Evolutionary conservation across 1,140 invertebrate genomes (phyloP).

Genomic region (Lamellibrachia luymesi): DNA sequence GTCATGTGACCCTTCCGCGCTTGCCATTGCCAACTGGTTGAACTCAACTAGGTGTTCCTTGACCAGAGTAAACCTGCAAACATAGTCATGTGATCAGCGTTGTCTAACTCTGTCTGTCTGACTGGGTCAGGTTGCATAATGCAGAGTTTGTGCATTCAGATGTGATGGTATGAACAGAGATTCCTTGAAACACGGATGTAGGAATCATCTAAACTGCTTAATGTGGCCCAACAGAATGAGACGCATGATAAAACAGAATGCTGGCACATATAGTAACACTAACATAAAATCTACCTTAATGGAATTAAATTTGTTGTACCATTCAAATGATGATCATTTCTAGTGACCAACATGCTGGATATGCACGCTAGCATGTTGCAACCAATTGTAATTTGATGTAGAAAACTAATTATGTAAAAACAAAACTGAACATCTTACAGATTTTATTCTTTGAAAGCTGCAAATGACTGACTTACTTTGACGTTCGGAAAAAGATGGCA

Average conservation of each 20-base stretch:
- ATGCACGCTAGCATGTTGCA: not conserved
- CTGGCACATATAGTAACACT: too few species aligned
- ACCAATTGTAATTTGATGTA: not conserved
- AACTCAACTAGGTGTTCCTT: slow-evolving; percentile 96
- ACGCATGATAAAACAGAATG: too few species aligned
- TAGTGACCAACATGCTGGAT: not conserved
- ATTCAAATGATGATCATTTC: not conserved
- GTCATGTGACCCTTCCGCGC: slow-evolving; percentile 95
- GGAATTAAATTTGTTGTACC: not conserved
- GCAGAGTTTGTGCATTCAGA: not conserved
- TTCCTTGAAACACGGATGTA: too few species aligned
- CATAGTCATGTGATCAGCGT: not conserved
- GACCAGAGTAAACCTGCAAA: slow-evolving; percentile 81
- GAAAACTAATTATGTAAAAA: too few species aligned
- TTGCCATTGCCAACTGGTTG: slow-evolving; percentile 97
- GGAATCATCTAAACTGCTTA: too few species aligned
- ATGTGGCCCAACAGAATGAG: too few species aligned
- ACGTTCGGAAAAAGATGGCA: slow-evolving; percentile 91
- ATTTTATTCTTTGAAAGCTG: not conserved
- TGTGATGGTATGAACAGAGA: not conserved
- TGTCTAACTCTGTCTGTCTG: not conserved
- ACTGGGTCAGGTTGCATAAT: not conserved
- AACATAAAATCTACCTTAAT: not conserved
- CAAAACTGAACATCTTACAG: too few species aligned
- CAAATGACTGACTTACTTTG: slow-evolving; percentile 76